phyloP scores from a whole-genome alignment of 1,140 invertebrate genomes.

The Eupeodes corollae region DNA sequence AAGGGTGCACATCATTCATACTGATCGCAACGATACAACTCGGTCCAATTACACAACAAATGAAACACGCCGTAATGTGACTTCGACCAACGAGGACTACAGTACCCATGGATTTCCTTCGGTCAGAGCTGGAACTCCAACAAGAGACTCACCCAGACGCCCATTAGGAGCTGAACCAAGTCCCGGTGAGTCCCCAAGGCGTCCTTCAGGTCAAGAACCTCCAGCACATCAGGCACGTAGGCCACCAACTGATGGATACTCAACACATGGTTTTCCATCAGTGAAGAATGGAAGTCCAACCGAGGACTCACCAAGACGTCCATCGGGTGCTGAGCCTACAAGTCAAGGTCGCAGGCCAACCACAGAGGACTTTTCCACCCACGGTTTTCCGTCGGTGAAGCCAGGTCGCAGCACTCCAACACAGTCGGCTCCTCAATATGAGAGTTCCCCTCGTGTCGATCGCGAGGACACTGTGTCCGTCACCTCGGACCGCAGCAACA shows the following conservation, averaged over 20 bases:
- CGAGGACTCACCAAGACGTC: background rate
- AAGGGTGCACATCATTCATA: too few relatives aligned
- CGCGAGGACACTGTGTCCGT: too few relatives aligned
- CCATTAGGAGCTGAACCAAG: background rate
- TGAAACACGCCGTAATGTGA: slow-evolving; percentile 1
- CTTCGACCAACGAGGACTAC: slow-evolving; percentile 3
- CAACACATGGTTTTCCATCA: slow-evolving; percentile 23
- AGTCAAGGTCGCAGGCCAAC: slow-evolving; percentile 15
- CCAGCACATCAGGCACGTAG: background rate
- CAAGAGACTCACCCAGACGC: background rate
- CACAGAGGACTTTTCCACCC: slow-evolving; percentile 2
- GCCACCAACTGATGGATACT: slow-evolving; percentile 7
- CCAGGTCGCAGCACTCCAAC: slow-evolving; percentile 3
- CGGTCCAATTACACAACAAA: background rate
- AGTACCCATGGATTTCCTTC: slow-evolving; percentile 11
- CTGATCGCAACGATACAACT: too few relatives aligned
- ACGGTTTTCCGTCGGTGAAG: slow-evolving; percentile 10
- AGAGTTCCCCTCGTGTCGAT: too few relatives aligned
- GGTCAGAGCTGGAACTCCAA: slow-evolving; percentile 3
- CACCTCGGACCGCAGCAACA: slow-evolving; percentile 3
- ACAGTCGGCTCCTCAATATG: too few relatives aligned
- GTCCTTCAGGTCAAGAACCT: background rate
- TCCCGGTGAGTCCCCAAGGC: background rate
- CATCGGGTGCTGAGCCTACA: background rate
- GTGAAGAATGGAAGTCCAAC: slow-evolving; percentile 7